A percentile compares a stretch with the other conserved stretches of the same genome.
phyloP scores from a whole-genome alignment of 2,797 vertebrate genomes.

The Acomys russatus region DNA sequence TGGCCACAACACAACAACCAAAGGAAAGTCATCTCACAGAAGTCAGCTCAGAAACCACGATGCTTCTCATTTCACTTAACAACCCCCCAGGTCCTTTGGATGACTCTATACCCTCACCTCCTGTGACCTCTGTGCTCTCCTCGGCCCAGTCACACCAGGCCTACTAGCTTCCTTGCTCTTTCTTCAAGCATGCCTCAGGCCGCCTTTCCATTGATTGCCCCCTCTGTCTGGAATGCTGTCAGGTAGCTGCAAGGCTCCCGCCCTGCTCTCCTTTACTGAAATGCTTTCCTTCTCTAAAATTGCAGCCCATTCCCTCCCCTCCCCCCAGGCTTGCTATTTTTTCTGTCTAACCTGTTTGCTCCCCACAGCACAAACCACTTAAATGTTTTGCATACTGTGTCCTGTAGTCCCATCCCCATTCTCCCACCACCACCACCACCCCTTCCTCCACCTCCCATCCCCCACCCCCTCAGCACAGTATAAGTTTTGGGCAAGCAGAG shows the following conservation, averaged over 20 bases:
- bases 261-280: neutral
- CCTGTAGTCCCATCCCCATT: too few relatives aligned
- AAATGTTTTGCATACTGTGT: slow-evolving; percentile 8
- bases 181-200: neutral
- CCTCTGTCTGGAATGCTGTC: slow-evolving; percentile 19
- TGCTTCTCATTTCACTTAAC: neutral
- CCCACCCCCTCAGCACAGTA: neutral
- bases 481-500: neutral
- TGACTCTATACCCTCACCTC: neutral
- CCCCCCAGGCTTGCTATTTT: neutral
- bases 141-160: neutral
- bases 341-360: neutral
- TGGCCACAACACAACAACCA: neutral
- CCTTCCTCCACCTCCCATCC: too few relatives aligned
- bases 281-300: slow-evolving; percentile 23
- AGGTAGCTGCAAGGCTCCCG: neutral
- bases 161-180: neutral
- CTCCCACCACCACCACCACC: too few relatives aligned
- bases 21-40: neutral
- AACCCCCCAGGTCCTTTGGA: neutral
- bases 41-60: neutral
- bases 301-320: neutral
- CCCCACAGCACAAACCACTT: neutral
- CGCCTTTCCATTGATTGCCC: neutral
- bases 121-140: neutral